Percentiles rank a stretch among this genome's conserved stretches.
Evolutionary conservation across 1,140 invertebrate genomes (phyloP).

Genomic region (Drosophila athabasca): DNA sequence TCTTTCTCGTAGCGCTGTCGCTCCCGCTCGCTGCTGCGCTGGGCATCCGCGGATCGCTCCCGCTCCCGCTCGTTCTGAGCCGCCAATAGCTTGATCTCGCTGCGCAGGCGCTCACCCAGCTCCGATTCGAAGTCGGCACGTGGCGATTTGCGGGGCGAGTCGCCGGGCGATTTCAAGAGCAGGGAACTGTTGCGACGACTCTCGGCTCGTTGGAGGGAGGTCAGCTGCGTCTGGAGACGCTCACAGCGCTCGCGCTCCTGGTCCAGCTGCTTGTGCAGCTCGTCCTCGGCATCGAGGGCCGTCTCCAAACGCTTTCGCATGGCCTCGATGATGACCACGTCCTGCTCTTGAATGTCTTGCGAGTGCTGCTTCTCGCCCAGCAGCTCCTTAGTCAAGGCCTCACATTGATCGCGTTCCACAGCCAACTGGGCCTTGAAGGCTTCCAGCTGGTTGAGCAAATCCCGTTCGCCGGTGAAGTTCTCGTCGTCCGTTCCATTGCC

Average conservation of each 20-base stretch:
- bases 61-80: slow-evolving; percentile 85
- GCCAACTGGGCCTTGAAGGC: slow-evolving; percentile 84
- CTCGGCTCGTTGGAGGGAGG: slow-evolving; percentile 71
- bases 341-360: slow-evolving; percentile 85
- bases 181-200: slow-evolving; percentile 67
- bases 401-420: slow-evolving; percentile 83
- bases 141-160: slow-evolving; percentile 74
- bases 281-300: slow-evolving; percentile 86
- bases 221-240: slow-evolving; percentile 84
- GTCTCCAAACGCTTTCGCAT: slow-evolving; percentile 86
- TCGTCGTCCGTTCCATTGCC: slow-evolving; percentile 75
- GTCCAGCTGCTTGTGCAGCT: slow-evolving; percentile 86
- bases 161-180: slow-evolving; percentile 70
- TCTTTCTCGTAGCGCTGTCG: slow-evolving; percentile 85
- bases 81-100: slow-evolving; percentile 84
- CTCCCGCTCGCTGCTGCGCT: slow-evolving; percentile 83
- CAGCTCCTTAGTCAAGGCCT: slow-evolving; percentile 84
- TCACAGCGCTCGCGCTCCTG: slow-evolving; percentile 85
- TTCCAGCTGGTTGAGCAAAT: slow-evolving; percentile 77
- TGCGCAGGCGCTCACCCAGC: slow-evolving; percentile 83
- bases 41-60: slow-evolving; percentile 83
- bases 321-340: slow-evolving; percentile 86
- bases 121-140: slow-evolving; percentile 83
- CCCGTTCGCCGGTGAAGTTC: slow-evolving; percentile 76
- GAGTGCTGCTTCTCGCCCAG: slow-evolving; percentile 84